Evolutionary conservation across 2,797 vertebrate species (phyloP).

Genomic region (Propithecus deckenii): DNA sequence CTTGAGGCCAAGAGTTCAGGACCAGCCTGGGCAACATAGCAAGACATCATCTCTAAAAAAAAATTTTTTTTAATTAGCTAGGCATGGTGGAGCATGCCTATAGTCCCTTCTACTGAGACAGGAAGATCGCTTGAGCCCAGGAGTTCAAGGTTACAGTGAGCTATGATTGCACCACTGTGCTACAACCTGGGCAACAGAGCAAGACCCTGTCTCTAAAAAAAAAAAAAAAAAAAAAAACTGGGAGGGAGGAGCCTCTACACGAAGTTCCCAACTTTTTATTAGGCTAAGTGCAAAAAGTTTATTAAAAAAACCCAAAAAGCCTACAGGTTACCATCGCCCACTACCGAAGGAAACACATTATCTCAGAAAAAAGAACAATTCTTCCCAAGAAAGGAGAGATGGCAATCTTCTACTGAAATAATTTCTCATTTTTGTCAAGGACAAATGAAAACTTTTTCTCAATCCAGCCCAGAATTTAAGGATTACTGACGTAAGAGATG

Average conservation of each 20-base stretch:
- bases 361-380: background rate
- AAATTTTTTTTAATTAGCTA: background rate
- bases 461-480: background rate
- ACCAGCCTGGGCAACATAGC: background rate
- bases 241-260: too few relatives aligned
- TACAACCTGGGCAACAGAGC: background rate
- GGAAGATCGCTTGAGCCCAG: background rate
- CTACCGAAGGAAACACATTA: background rate
- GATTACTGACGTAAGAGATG: background rate
- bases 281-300: background rate
- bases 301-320: background rate
- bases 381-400: background rate
- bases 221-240: background rate
- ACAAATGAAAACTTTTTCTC: conserved; percentile 54
- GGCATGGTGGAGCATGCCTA: background rate
- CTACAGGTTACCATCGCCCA: background rate
- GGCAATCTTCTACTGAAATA: background rate
- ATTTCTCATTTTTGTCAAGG: background rate
- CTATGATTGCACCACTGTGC: background rate
- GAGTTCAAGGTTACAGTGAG: background rate
- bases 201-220: background rate
- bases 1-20: background rate
- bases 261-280: background rate
- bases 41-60: background rate
- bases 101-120: background rate